Evolutionary conservation across 2,113 vertebrate species (phyloP), one percentile per base, ranked within the genome.

Genomic region (Rhizomys pruinosus): DNA sequence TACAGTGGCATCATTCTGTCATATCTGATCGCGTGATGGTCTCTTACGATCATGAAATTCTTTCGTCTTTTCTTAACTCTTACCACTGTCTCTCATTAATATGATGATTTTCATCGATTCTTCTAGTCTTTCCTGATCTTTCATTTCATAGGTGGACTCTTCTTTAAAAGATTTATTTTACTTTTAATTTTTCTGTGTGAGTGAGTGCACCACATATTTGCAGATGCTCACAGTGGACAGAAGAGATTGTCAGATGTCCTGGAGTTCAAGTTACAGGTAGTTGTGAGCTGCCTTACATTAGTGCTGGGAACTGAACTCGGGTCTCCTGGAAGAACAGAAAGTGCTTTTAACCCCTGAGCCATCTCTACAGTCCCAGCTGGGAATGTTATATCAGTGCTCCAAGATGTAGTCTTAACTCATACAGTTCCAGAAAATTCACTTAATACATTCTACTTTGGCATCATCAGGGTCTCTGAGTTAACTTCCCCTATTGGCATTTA

Each of bases 1-100:
- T 37, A 0, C 34, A 15, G 0, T 11, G 13, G 12, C 10, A 44
- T 78, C 23, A 0, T 78, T 82, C 37, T n/a, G 12, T 25, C n/a
- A 74, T 8, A 0, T 80, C 32, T 23, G 6, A 20, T 29, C 16
- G 5, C 42, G 27, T 2, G 25, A 76, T 57, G 11, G 42, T 59
- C 39, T 16, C 32, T 73, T 39, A 29, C 23, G 63, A 47, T 64
- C 12, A 15, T 72, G 37, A 74, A 16, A 74, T 61, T 74, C 27
- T 74, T 47, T 73, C n/a, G 2, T 55, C 16, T 71, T 66, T 34
- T 0, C 20, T 66, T 25, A 59, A 25, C 55, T 34, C 25, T 66
- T 42, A 39, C 5, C 20, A 29, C 1, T 7, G 11, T 29, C 22
- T 47, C 1, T 66, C 2, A 12, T 66, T 84, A 32, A 9, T 10